A percentile compares a stretch with the other conserved stretches of the same genome.
phyloP scores from a whole-genome alignment of 1,140 invertebrate species.

The Hesperophylax magnus region DNA sequence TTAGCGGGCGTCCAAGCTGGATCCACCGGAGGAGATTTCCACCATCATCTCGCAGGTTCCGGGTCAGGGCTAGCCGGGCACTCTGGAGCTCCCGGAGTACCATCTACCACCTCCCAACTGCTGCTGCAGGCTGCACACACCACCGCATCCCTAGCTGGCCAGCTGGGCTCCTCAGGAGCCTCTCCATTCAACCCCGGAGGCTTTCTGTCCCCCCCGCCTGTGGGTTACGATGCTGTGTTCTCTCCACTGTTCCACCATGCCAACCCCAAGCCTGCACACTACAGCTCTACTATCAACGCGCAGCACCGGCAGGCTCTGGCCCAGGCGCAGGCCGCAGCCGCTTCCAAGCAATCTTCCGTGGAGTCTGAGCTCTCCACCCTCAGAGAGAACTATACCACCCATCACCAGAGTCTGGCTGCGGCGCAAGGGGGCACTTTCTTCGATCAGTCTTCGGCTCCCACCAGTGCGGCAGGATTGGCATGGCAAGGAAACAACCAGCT shows the following conservation, averaged over 20 bases:
- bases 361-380: constrained; percentile 73
- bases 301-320: constrained; percentile 74
- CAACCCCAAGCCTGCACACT: constrained; percentile 75
- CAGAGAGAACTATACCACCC: constrained; percentile 72
- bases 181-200: constrained; percentile 79
- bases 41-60: constrained; percentile 74
- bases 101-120: constrained; percentile 75
- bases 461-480: constrained; percentile 69
- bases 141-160: constrained; percentile 73
- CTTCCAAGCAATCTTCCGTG: constrained; percentile 71
- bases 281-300: constrained; percentile 72
- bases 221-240: constrained; percentile 80
- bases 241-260: constrained; percentile 80
- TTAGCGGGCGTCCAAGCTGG: constrained; percentile 74
- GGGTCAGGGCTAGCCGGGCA: constrained; percentile 65
- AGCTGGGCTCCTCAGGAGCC: constrained; percentile 71
- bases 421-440: constrained; percentile 73
- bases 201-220: constrained; percentile 78
- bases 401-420: constrained; percentile 70
- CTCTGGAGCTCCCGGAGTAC: constrained; percentile 66
- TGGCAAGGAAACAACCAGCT: constrained; percentile 79
- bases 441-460: constrained; percentile 73
- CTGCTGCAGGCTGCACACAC: constrained; percentile 76
- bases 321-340: constrained; percentile 68
- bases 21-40: constrained; percentile 74